A percentile compares a stretch with the other conserved stretches of the same genome.
These are phyloP conservation scores for Tauraco hartlaubi DNA, from an alignment of 2,797 vertebrate genomes.

Conservation along the genomic window DNA sequence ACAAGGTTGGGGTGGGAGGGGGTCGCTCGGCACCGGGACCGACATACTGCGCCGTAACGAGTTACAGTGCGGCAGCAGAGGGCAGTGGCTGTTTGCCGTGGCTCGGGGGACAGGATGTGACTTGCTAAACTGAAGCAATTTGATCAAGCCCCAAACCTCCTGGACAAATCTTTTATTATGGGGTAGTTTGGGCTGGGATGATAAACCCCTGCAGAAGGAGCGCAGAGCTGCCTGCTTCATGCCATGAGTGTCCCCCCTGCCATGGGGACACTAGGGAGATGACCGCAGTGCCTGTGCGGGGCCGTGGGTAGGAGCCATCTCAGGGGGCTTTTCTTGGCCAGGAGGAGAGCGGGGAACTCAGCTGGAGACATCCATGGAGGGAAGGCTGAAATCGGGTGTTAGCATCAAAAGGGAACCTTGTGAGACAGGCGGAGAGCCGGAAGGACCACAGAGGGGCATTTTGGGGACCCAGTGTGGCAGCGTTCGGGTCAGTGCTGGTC, in stretches of 20 bases:
- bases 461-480: neutral
- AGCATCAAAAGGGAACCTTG: neutral
- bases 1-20: rapidly evolving
- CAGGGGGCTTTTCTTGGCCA: rapidly evolving
- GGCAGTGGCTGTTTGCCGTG: neutral
- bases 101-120: neutral
- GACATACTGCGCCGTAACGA: rapidly evolving
- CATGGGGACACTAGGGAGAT: neutral
- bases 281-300: rapidly evolving
- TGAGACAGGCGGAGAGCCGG: neutral
- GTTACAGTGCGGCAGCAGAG: neutral
- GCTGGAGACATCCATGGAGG: neutral
- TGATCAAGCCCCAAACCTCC: neutral
- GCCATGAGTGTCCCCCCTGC: neutral
- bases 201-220: neutral
- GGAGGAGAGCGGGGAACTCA: neutral
- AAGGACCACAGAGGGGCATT: rapidly evolving
- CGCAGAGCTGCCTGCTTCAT: neutral
- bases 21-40: rapidly evolving
- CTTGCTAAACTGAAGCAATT: neutral
- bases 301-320: rapidly evolving
- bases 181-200: neutral
- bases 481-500: rapidly evolving
- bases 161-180: neutral
- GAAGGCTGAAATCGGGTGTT: rapidly evolving